phyloP scores from a whole-genome alignment of 2,113 vertebrate species.

The Holacanthus passer region DNA sequence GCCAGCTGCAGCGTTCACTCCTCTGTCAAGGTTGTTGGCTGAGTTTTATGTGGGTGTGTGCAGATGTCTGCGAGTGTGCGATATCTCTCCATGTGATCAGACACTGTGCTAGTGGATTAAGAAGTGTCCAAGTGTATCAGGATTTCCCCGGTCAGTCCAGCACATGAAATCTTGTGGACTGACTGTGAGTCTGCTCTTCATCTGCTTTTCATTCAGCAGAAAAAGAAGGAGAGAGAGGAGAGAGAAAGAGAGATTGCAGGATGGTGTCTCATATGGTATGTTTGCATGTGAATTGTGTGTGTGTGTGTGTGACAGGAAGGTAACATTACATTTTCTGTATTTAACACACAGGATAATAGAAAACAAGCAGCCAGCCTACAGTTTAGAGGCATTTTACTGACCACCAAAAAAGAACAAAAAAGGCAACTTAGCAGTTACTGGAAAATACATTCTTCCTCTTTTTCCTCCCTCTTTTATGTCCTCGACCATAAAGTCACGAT shows the following conservation, averaged over 20 bases:
- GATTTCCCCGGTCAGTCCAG: constrained; percentile 15
- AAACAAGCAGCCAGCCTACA: neutral
- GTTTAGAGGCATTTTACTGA: neutral
- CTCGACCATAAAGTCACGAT: neutral
- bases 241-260: neutral
- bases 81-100: constrained; percentile 17
- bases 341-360: neutral
- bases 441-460: constrained; percentile 6
- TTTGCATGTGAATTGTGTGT: neutral
- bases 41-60: neutral
- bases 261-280: constrained; percentile 2
- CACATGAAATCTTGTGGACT: constrained; percentile 5
- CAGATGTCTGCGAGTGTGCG: constrained; percentile 30
- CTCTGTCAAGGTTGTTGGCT: constrained; percentile 25
- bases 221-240: neutral
- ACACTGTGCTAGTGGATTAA: constrained; percentile 45
- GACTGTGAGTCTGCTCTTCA: constrained; percentile 40
- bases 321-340: neutral
- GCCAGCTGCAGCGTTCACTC: constrained; percentile 17
- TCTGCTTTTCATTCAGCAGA: constrained; percentile 66
- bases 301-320: constrained; percentile 1
- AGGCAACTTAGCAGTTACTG: constrained; percentile 18
- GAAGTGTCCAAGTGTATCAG: constrained; percentile 26
- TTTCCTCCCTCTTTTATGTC: no score
- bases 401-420: constrained; percentile 18